phyloP scores from a whole-genome alignment of 2,797 vertebrate species.

The Mormyrus proboscirostris region DNA sequence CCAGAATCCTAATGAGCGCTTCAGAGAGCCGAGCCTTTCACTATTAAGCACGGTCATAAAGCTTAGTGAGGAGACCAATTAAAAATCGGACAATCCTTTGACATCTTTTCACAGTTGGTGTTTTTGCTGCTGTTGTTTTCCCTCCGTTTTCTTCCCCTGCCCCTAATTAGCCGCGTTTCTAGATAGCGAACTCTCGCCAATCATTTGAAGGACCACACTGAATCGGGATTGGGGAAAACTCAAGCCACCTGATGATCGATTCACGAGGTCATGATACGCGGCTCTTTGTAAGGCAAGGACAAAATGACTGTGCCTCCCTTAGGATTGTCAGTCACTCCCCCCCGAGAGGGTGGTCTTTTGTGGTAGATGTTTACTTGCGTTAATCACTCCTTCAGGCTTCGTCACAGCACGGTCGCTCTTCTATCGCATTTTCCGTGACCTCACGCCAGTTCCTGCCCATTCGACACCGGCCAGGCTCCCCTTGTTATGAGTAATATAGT shows the following conservation, averaged over 20 bases:
- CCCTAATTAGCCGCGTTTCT: neutral
- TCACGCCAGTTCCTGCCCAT: neutral
- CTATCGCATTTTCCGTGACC: neutral
- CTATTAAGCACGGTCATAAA: slow-evolving; percentile 10
- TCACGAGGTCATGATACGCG: neutral
- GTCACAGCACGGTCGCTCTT: neutral
- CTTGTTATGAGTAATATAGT: neutral
- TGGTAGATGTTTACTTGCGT: neutral
- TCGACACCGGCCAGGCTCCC: neutral
- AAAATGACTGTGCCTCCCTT: neutral
- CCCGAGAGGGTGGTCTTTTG: neutral
- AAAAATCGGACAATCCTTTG: slow-evolving; percentile 13
- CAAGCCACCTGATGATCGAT: neutral
- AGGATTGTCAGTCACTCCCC: neutral
- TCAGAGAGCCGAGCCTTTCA: slow-evolving; percentile 9
- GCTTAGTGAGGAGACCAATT: slow-evolving; percentile 29
- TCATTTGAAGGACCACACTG: neutral
- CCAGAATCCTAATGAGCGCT: slow-evolving; percentile 23
- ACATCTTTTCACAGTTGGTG: neutral
- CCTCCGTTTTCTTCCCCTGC: neutral
- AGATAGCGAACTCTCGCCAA: neutral
- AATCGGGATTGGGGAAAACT: neutral
- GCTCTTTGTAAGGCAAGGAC: neutral
- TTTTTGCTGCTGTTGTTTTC: slow-evolving; percentile 11
- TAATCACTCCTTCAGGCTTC: neutral